A percentile compares a stretch with the other conserved stretches of the same genome.
Evolutionary conservation across 2,888 invertebrate species (phyloP).

Genomic region (Esperia sulphurella): DNA sequence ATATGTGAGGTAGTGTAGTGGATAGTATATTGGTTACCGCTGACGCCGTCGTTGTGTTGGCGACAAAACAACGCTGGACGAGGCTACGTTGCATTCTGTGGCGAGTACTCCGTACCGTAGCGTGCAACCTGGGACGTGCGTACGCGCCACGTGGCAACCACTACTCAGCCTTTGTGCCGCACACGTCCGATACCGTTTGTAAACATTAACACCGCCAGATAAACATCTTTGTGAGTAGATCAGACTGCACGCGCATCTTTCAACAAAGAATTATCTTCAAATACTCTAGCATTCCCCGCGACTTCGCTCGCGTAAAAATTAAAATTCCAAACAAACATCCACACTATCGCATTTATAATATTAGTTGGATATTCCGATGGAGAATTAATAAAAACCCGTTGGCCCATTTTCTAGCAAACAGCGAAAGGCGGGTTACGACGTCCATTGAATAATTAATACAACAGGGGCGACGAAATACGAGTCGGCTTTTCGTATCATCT

Average conservation of each 20-base stretch:
- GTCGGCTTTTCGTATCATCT: constrained; percentile 29
- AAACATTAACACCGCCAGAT: constrained; percentile 45
- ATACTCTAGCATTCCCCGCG: constrained; percentile 3
- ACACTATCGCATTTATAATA: neutral
- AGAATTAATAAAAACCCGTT: constrained; percentile 49
- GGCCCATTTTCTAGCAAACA: constrained; percentile 39
- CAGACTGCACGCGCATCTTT: constrained; percentile 17
- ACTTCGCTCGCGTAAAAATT: too few species aligned
- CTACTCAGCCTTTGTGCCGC: constrained; percentile 11
- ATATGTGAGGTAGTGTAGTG: constrained; percentile 10
- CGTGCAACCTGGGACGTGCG: constrained; percentile 11
- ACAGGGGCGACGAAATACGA: constrained; percentile 46
- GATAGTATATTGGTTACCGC: constrained; percentile 15
- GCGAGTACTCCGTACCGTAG: neutral
- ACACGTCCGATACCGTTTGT: constrained; percentile 29
- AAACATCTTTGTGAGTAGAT: constrained; percentile 48
- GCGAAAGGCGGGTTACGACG: constrained; percentile 33
- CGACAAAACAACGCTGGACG: too few species aligned
- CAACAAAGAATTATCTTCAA: neutral
- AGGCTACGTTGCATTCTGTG: constrained; percentile 12
- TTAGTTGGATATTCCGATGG: constrained; percentile 29
- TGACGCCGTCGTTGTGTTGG: constrained; percentile 18
- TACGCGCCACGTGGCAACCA: constrained; percentile 22
- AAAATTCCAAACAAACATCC: too few species aligned
- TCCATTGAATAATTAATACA: constrained; percentile 66